Evolutionary conservation across 2,113 vertebrate species (phyloP), one percentile per base, ranked within the genome.

Genomic region (Elachura formosa): DNA sequence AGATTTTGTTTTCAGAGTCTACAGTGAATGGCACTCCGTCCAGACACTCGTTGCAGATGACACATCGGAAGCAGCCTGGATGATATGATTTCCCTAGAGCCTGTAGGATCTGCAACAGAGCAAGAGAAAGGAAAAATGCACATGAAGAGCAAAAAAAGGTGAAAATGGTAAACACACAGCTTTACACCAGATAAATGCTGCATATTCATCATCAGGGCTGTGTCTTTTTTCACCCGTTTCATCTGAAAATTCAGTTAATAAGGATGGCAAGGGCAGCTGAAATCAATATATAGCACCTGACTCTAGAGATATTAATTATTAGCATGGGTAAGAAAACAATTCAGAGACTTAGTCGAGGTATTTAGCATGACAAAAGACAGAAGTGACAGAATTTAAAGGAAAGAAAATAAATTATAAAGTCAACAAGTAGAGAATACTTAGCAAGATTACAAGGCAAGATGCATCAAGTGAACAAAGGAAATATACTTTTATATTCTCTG

Each of bases 1-100:
- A 99, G 96, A 99, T 99, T 98, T 99, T 99, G 96, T 99, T 99
- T 91, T 99, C 99, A 0, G 98, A 98, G 97, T 99, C 99, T 90
- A 99, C 99, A 3, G 99, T 99, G 98, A 99, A 99, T 7, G 99
- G 99, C 54, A 99, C 99, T 48, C 99, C 99, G 6, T 99, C 99
- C 92, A 99, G 97, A 93, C 99, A 99, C 97, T 99, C 99, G 0
- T 99, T 99, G 95, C 99, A 99, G 97, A 99, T 98, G 92, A 99
- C 97, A 0, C 99, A 99, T 93, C 99, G 99, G 97, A 99, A 99
- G 85, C 99, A 99, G 96, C 98, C 99, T 0, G 99, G 99, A 94
- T 99, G 99, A 96, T 99, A 99, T 0, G 99, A 99, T 95, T 99
- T 99, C 51, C 99, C 99, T 40, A 99, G 97, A 75, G 99, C 99